Evolutionary conservation across 2,797 vertebrate species (phyloP).

Genomic region (Holocentrus rufus): DNA sequence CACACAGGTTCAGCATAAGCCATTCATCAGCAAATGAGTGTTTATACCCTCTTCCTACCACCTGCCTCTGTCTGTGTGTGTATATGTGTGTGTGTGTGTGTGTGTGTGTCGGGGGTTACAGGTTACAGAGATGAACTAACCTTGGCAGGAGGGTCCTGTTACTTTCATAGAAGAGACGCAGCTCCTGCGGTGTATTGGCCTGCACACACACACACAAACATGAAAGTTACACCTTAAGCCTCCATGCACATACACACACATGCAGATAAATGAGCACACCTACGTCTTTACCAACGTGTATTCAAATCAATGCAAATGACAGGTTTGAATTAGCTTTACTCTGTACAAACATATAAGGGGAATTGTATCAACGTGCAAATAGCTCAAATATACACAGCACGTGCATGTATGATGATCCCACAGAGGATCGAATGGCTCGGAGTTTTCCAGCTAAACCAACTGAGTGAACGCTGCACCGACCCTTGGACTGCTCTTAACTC

Average conservation of each 20-base stretch:
- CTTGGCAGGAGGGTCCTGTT: conserved; percentile 91
- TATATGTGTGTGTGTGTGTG: background rate
- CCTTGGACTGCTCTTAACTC: conserved; percentile 44
- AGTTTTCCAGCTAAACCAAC: conserved; percentile 31
- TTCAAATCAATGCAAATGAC: background rate
- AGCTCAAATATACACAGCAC: background rate
- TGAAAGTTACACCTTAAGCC: conserved; percentile 2
- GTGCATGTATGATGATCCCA: conserved; percentile 19
- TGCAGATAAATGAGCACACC: conserved; percentile 1
- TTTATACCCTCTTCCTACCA: conserved; percentile 22
- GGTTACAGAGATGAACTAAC: conserved; percentile 79
- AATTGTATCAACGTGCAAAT: conserved; percentile 1
- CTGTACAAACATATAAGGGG: background rate
- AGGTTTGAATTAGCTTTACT: background rate
- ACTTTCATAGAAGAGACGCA: conserved; percentile 95
- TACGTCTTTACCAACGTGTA: background rate
- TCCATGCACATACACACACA: background rate
- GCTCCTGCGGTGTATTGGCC: conserved; percentile 97
- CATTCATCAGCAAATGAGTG: conserved; percentile 47
- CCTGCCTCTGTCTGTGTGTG: conserved; percentile 3
- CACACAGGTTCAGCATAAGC: conserved; percentile 16
- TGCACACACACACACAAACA: conserved; percentile 62
- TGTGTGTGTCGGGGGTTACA: background rate
- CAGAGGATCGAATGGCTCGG: conserved; percentile 6
- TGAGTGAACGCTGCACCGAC: conserved; percentile 49